A percentile compares a stretch with the other conserved stretches of the same genome.
Evolutionary conservation across 1,140 invertebrate genomes (phyloP).

Genomic region (Leptopilina clavipes): DNA sequence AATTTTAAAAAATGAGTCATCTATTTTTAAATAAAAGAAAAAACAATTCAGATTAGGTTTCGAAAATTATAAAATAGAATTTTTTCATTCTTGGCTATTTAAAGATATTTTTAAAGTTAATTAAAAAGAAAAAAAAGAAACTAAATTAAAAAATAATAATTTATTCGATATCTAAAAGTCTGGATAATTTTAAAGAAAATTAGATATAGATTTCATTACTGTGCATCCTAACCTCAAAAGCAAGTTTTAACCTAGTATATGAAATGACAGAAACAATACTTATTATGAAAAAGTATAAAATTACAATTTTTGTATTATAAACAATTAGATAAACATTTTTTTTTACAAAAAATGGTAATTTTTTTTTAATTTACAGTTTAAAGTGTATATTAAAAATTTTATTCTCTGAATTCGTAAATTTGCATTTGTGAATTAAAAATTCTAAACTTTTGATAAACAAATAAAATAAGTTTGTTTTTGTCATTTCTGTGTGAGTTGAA

Average conservation of each 20-base stretch:
- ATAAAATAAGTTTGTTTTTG: not conserved
- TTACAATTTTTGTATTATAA: too few species aligned
- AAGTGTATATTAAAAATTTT: not conserved
- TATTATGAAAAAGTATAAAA: not conserved
- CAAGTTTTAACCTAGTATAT: not conserved
- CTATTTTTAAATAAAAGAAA: too few species aligned
- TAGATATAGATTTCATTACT: not conserved
- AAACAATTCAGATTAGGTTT: too few species aligned
- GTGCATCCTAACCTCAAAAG: conserved; percentile 2
- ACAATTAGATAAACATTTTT: too few species aligned
- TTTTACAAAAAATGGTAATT: not conserved
- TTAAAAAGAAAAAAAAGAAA: too few species aligned
- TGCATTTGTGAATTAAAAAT: too few species aligned
- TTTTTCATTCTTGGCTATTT: too few species aligned
- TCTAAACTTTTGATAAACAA: too few species aligned
- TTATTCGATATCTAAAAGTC: not conserved
- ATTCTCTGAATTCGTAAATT: not conserved
- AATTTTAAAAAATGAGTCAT: not conserved
- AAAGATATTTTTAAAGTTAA: too few species aligned
- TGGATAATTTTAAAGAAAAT: not conserved
- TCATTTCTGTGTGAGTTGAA: not conserved
- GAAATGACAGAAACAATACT: not conserved
- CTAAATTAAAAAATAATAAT: too few species aligned
- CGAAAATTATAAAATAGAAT: too few species aligned
- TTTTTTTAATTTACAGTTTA: too few species aligned